phyloP scores from a whole-genome alignment of 2,797 vertebrate species.

The Presbytis comata region DNA sequence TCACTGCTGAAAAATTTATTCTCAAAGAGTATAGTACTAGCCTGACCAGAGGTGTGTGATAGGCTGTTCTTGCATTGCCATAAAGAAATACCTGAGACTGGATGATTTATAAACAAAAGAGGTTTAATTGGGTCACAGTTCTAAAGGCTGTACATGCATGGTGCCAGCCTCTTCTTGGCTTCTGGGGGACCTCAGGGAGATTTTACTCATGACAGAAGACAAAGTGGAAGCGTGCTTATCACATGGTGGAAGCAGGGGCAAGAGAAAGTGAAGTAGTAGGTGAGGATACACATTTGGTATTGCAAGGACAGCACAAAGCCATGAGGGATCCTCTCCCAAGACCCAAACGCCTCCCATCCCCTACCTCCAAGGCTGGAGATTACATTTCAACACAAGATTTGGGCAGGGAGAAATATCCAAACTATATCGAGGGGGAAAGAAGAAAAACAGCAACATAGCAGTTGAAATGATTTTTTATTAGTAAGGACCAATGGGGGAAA shows the following conservation, averaged over 20 bases:
- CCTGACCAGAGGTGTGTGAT: neutral
- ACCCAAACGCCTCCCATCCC: neutral
- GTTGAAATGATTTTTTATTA: neutral
- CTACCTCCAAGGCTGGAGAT: neutral
- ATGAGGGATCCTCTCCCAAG: neutral
- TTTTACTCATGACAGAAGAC: neutral
- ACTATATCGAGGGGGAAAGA: neutral
- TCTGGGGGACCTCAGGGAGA: neutral
- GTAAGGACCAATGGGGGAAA: neutral
- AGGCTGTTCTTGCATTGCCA: neutral
- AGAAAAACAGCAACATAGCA: neutral
- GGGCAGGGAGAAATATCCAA: neutral
- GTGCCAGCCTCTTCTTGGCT: neutral
- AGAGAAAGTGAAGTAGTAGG: neutral
- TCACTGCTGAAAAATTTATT: neutral
- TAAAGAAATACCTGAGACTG: neutral
- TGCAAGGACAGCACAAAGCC: neutral
- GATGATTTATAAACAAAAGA: neutral
- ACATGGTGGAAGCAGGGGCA: neutral
- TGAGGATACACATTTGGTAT: neutral
- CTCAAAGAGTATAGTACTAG: neutral
- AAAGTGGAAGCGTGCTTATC: neutral
- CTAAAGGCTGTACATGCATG: neutral
- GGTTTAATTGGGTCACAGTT: neutral
- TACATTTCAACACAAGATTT: neutral